Percentiles rank a stretch among this genome's conserved stretches.
These are phyloP conservation scores for Danio rerio DNA, from an alignment of 2,113 vertebrate genomes.

Conservation along the genomic window DNA sequence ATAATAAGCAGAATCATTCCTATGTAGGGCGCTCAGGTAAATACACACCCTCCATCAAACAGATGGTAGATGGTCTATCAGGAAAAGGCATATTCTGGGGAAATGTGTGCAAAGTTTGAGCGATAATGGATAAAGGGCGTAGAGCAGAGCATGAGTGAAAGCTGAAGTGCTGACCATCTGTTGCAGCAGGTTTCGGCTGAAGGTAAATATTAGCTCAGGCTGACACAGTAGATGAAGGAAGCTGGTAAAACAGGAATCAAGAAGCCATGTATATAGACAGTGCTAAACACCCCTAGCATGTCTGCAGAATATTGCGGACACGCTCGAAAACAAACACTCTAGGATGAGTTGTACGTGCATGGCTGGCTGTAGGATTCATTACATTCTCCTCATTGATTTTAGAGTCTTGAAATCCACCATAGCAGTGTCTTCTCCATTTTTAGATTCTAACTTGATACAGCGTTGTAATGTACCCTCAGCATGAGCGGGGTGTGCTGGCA, in stretches of 20 bases:
- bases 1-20: not conserved
- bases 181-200: slow-evolving; percentile 56
- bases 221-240: slow-evolving; percentile 58
- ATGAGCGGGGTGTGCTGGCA: not conserved
- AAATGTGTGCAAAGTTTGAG: not conserved
- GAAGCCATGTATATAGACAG: slow-evolving; percentile 44
- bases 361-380: slow-evolving; percentile 12
- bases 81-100: slow-evolving; percentile 25
- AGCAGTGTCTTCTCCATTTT: slow-evolving; percentile 24
- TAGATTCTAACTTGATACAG: slow-evolving; percentile 34
- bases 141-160: slow-evolving; percentile 34
- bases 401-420: not conserved
- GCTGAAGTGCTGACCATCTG: slow-evolving; percentile 67
- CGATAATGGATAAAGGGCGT: slow-evolving; percentile 55
- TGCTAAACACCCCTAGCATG: slow-evolving; percentile 15
- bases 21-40: not conserved
- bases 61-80: slow-evolving; percentile 37
- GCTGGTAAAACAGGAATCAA: slow-evolving; percentile 63
- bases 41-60: not conserved
- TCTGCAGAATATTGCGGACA: slow-evolving; percentile 33
- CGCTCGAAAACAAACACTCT: slow-evolving; percentile 13
- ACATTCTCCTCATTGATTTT: slow-evolving; percentile 22
- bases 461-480: slow-evolving; percentile 23
- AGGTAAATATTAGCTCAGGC: slow-evolving; percentile 67
- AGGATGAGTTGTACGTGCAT: not conserved